Evolutionary conservation across 2,113 vertebrate species (phyloP), one percentile per base, ranked within the genome.

Genomic region (Rattus rattus): DNA sequence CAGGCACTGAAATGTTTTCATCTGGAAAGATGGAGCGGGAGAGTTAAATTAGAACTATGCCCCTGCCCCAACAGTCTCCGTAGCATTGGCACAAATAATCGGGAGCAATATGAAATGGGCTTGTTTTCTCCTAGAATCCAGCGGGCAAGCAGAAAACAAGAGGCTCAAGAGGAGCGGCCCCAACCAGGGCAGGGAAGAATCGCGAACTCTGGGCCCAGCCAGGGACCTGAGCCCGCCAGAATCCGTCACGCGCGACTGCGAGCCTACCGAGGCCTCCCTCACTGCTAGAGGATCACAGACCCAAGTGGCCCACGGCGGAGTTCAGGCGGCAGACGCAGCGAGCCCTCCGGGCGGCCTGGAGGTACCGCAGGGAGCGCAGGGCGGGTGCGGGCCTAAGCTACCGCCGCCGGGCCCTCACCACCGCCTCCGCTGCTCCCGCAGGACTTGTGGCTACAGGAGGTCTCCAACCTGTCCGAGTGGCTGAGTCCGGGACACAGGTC

Each of bases 401-500:
- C 63, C 1, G 36, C 33, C 47, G 10, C 39, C 49, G 19, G 7
- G 83, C 33, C 73, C 95, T 96, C 92, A 88, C 43, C n/a, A 2
- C 30, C 17, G 13, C 49, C 30, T 33, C 77, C 5, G 72, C 63
- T 88, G n/a, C 91, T 79, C 54, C 88, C 70, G 26, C 92, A 98
- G 97, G 97, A 98, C 81, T 86, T 96, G 63, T 98, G 98, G 98
- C 95, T 96, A 77, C 97, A 92, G 73, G 98, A 97, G 70, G 95
- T 98, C 67, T 81, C 96, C 92, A 98, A 97, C 61, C 95, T 98
- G 69, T 93, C 97, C 1, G 97, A 98, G 49, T 97, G 98, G 98
- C 95, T 97, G 95, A 76, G 67, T 30, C 92, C 95, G 4, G 47
- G 61, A 9, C 63, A 69, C 11, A 13, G 1, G 69, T n/a, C 39